Base-by-base conservation (phyloP, 2,888 invertebrate species). In the Amblyjoppa proteus region DNA sequence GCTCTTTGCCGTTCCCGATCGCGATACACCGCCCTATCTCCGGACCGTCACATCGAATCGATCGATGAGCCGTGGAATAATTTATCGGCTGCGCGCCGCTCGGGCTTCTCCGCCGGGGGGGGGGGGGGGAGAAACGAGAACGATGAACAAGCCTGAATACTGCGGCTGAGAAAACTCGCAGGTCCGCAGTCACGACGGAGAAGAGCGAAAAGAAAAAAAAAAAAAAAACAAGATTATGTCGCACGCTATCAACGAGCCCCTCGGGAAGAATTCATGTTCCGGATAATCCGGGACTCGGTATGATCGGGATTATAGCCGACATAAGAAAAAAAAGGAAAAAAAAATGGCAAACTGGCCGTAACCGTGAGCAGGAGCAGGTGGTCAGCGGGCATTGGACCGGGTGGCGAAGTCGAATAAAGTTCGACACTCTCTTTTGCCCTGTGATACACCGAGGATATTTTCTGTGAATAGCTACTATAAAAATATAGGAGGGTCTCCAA, bases 31-130 rank as follows among this genome's bases (percentile, higher is more conserved):
- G 34, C 11, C 61, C 76, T 58, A 58, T 58, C 58, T 25, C 49
- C 66, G 28, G 51, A n/a, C 69, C 66, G 31, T 28, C 56, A 41
- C 45, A 34, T 5, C 45, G 56, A 74, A 78, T 64, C 45, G 69
- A 79, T 85, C 84, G 53, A 85, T 78, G 75, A 64, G 56, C 49
- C 51, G 49, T 53, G 20, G 69, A 78, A 85, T 85, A 81, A 78
- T 85, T 85, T 81, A 81, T 81, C 34, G 61, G 53, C 73, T 53
- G 74, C 53, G 61, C 45, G 49, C 69, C 28, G 69, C 7, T 74
- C 73, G 81, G 45, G 70, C 71, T 66, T 80, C 41, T 16, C 49
- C 11, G 11, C 34, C 25, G 56, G 20, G 79, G 25, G 56, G 49
- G 31, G 13, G 51, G 56, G 20, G 79, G 25, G 56, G 49, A 31